Base-by-base conservation (phyloP, 2,888 invertebrate species). In the Stegophylla sp. region DNA sequence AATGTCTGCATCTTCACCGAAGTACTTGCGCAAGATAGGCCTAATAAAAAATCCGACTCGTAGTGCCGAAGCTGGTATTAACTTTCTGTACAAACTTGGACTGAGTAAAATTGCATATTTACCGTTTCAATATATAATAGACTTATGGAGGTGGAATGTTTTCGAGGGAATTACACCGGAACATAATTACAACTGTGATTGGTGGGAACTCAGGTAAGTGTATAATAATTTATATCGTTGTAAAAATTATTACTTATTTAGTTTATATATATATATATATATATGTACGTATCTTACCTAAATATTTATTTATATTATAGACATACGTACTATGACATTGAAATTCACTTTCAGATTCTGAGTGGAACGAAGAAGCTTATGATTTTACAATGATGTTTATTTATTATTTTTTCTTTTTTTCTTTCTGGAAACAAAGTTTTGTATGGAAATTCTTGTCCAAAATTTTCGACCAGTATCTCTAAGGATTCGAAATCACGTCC, bases 41-140 rank as follows among this genome's bases (percentile, higher is more conserved):
- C 83, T 88, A 3, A 86, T 89, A 85, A 12, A 81, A 85, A 0
- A 91, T 90, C 45, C 89, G 91, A 89, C 91, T 83, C 89, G 91
- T n/a, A n/a, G n/a, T n/a, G n/a, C n/a, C 83, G 89, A 91, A 84
- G 89, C 90, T 17, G 91, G 90, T 85, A 90, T 91, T 43, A 91
- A 93, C 85, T 90, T 91, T 85, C 87, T 93, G 9, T 92, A 91
- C 85, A 87, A 89, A 86, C 91, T 90, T 86, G 85, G 91, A 13
- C 87, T 92, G 82, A 90, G 91, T 82, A 92, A 92, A 86, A 89
- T 92, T 9, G 91, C 91, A 2, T 92, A 92, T 85, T 86, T 92
- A 7, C 92, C 92, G 0, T 92, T 91, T 85, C 91, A 91, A 0
- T 92, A 91, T 85, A 88, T 91, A 13, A 87, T 93, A 84, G 93